Evolutionary conservation across 2,797 vertebrate genomes (phyloP).

Genomic region (Channa striata): DNA sequence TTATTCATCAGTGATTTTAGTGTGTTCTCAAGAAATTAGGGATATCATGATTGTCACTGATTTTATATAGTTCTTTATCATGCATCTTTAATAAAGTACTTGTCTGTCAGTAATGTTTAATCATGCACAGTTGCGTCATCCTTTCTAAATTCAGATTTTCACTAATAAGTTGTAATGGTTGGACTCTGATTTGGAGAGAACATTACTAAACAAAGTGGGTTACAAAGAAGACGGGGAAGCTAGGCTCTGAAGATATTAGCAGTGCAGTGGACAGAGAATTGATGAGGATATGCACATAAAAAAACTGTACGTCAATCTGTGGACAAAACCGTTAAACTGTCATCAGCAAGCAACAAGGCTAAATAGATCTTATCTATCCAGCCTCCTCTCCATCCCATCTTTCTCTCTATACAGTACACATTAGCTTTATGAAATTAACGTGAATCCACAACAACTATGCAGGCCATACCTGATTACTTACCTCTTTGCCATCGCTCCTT

Average conservation of each 20-base stretch:
- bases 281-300: not conserved
- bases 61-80: too few relatives aligned
- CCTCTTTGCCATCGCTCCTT: constrained; percentile 35
- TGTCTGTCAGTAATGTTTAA: not conserved
- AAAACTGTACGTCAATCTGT: not conserved
- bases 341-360: constrained; percentile 40
- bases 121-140: not conserved
- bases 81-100: not conserved
- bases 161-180: not conserved
- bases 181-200: constrained; percentile 1
- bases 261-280: not conserved
- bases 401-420: constrained; percentile 35
- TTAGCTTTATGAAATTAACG: constrained; percentile 70
- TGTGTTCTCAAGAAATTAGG: not conserved
- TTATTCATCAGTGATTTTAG: not conserved
- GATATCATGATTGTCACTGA: too few relatives aligned
- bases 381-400: constrained; percentile 11
- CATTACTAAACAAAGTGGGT: constrained; percentile 22
- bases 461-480: constrained; percentile 68
- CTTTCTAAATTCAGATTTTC: not conserved
- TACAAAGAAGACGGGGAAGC: constrained; percentile 12
- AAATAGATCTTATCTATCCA: constrained; percentile 8
- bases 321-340: constrained; percentile 19
- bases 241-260: not conserved
- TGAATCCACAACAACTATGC: constrained; percentile 56